Percentiles rank a stretch among this genome's conserved stretches.
Conservation (phyloP, 1,140 invertebrate species). For the Psix sp. region DNA sequence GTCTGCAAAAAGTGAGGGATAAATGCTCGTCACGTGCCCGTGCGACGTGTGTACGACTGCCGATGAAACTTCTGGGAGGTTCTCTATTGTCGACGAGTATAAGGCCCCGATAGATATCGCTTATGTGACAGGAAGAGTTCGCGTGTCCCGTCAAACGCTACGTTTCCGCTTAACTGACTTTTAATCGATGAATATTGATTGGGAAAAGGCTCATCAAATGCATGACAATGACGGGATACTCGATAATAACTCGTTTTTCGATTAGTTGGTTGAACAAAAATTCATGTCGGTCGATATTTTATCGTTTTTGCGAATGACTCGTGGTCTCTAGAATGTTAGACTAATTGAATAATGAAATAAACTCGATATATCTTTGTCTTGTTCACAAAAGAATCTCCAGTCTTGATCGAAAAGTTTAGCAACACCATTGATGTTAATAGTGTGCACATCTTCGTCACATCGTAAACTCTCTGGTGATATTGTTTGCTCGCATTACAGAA, state of each 20-base stretch:
- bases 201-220: conserved; percentile 6
- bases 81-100: conserved; percentile 37
- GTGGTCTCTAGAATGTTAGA: too few species aligned
- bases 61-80: conserved; percentile 72
- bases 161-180: conserved; percentile 35
- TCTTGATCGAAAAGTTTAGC: conserved; percentile 56
- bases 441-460: neutral
- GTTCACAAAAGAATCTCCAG: too few species aligned
- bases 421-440: too few species aligned
- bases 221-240: conserved; percentile 28
- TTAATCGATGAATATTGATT: conserved; percentile 49
- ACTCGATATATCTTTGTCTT: too few species aligned
- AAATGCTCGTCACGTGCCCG: conserved; percentile 73
- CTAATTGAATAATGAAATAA: conserved; percentile 44
- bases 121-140: conserved; percentile 57
- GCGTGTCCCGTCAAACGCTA: conserved; percentile 28
- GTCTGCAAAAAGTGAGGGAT: conserved; percentile 54
- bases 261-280: too few species aligned
- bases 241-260: conserved; percentile 15
- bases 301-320: too few species aligned
- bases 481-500: conserved; percentile 6
- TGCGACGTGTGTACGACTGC: conserved; percentile 66
- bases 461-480: conserved; percentile 24
- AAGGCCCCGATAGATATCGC: conserved; percentile 36
- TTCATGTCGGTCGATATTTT: too few species aligned